Conservation (phyloP, 2,113 vertebrate genomes). For the Triplophysa dalaica region DNA sequence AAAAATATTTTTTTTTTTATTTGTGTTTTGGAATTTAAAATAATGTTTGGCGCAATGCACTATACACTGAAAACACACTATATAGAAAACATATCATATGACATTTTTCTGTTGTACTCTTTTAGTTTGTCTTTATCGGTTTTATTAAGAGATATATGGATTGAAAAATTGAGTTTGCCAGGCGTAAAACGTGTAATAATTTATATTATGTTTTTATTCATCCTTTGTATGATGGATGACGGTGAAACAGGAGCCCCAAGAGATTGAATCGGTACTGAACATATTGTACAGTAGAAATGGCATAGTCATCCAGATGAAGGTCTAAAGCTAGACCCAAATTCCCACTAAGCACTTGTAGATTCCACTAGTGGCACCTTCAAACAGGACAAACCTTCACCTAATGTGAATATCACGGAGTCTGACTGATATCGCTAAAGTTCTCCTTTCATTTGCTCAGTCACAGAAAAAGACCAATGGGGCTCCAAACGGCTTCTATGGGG, state of each 20-base stretch:
- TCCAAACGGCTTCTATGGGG: slow-evolving; percentile 92
- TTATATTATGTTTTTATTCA: slow-evolving; percentile 39
- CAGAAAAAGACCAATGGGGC: slow-evolving; percentile 94
- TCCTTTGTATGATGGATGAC: slow-evolving; percentile 49
- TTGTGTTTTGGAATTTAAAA: slow-evolving; percentile 11
- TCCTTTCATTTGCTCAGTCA: slow-evolving; percentile 54
- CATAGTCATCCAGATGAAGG: slow-evolving; percentile 43
- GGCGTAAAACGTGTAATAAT: not conserved
- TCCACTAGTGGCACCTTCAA: not conserved
- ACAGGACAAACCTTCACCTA: not conserved
- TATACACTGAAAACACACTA: too few relatives aligned
- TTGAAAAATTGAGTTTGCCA: too few relatives aligned
- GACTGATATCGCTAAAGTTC: slow-evolving; percentile 30
- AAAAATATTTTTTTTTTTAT: not conserved
- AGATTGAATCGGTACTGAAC: slow-evolving; percentile 72
- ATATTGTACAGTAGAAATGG: slow-evolving; percentile 16
- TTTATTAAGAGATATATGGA: too few relatives aligned
- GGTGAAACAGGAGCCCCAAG: slow-evolving; percentile 67
- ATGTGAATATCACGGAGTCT: not conserved
- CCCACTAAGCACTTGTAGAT: slow-evolving; percentile 5
- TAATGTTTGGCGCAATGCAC: not conserved
- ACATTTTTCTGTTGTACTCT: too few relatives aligned
- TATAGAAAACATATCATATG: too few relatives aligned
- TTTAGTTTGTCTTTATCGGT: too few relatives aligned
- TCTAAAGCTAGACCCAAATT: not conserved